Base-by-base conservation (phyloP, 2,797 vertebrate species). In the Valencia hispanica region DNA sequence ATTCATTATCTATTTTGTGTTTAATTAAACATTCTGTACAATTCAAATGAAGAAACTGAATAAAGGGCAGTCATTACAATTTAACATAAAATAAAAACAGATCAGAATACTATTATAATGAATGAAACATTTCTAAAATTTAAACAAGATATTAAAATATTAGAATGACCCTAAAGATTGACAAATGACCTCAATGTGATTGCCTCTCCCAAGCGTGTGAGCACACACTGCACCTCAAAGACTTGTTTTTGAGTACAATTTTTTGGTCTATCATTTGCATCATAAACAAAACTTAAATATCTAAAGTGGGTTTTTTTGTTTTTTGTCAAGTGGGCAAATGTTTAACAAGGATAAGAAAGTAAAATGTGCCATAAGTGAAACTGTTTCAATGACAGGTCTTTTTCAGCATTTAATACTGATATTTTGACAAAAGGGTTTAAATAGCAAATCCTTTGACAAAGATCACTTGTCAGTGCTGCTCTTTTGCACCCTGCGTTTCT, bases 391-490 rank as follows among this genome's bases (percentile, higher is more conserved):
- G 45, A 50, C 30, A 6, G n/a, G 8, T 50, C 30, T 70, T 70
- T 50, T 50, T 70, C 3, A 34, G 20, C 30, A 6, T 70, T 22
- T 5, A 18, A 6, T 70, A 34, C 34, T 18, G 20, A 32, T 25
- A 11, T 4, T 70, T 70, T 50, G 68, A 34, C 17, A 25, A 32
- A 34, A 70, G 18, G 68, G 32, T 70, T 70, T 50, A 6, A 70
- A 70, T 18, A 36, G 34, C 20, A 14, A 51, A 50, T 34, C 12
- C 30, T 36, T 25, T 34, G 6, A 34, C 47, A 50, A 70, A 70
- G 30, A 70, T 34, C 47, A 51, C 32, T 32, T 51, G 12, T 70
- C 30, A 66, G n/a, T 66, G 22, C 20, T 66, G 36, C 77, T 68
- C 27, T 77, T 70, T 53, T 48, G 18, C 47, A 41, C 6, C 0